A percentile compares a stretch with the other conserved stretches of the same genome.
Conservation (phyloP, 2,113 vertebrate species). For the Thalassarche chlororhynchos region DNA sequence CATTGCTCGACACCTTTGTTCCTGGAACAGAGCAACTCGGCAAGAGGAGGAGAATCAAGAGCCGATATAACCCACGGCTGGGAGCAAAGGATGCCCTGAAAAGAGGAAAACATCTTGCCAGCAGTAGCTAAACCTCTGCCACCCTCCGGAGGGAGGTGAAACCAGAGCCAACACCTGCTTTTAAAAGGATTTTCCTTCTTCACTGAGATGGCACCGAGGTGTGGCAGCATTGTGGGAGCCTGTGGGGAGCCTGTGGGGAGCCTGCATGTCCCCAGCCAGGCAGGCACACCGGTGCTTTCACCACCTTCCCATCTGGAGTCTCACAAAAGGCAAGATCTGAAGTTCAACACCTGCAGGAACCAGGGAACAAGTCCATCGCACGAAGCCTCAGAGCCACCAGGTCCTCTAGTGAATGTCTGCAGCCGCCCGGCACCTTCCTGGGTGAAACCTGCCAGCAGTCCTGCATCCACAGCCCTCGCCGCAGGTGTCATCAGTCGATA, state of each 20-base stretch:
- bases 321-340: background rate
- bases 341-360: background rate
- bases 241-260: background rate
- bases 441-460: background rate
- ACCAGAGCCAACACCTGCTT: background rate
- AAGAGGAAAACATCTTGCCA: background rate
- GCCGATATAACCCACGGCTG: background rate
- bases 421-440: background rate
- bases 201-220: background rate
- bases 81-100: background rate
- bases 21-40: background rate
- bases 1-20: background rate
- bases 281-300: fast-evolving
- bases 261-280: fast-evolving
- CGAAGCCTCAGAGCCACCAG: background rate
- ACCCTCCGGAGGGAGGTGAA: background rate
- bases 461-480: fast-evolving
- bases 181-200: background rate
- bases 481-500: fast-evolving
- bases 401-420: background rate
- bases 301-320: background rate
- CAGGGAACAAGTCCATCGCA: fast-evolving
- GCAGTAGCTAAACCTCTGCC: background rate
- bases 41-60: background rate
- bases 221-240: background rate